Percentiles rank a stretch among this genome's conserved stretches.
Evolutionary conservation across 1,140 invertebrate species (phyloP).

Genomic region (Caenorhabditis briggsae): DNA sequence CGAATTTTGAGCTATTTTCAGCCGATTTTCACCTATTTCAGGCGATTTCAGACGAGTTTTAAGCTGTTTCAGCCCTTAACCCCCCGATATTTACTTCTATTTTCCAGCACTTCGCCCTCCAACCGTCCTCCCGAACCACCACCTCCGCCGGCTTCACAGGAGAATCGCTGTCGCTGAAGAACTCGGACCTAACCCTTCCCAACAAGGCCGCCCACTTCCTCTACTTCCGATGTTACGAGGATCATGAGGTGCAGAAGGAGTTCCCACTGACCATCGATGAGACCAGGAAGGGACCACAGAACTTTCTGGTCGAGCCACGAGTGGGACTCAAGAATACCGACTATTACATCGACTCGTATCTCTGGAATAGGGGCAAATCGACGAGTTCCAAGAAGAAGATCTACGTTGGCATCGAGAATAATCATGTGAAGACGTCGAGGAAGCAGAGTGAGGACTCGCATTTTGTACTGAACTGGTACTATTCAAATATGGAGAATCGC

Average conservation of each 20-base stretch:
- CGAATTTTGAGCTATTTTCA: too few relatives aligned
- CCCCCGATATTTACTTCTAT: too few relatives aligned
- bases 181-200: not conserved
- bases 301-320: slow-evolving; percentile 28
- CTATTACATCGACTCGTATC: slow-evolving; percentile 24
- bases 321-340: slow-evolving; percentile 34
- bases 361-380: slow-evolving; percentile 36
- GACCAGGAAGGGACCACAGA: not conserved
- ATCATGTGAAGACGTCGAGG: slow-evolving; percentile 32
- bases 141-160: not conserved
- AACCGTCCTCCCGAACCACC: not conserved
- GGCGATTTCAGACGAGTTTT: too few relatives aligned
- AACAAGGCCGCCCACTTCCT: slow-evolving; percentile 44
- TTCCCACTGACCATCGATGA: slow-evolving; percentile 26
- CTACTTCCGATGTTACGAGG: slow-evolving; percentile 36
- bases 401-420: slow-evolving; percentile 14
- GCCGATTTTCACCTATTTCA: too few relatives aligned
- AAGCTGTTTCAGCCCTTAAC: not conserved
- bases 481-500: slow-evolving; percentile 42
- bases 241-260: slow-evolving; percentile 26
- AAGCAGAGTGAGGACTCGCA: not conserved
- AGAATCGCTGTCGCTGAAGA: slow-evolving; percentile 3
- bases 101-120: not conserved
- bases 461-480: slow-evolving; percentile 37
- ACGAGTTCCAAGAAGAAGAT: slow-evolving; percentile 49